Base-by-base conservation (phyloP, 2,113 vertebrate genomes). In the Ahaetulla prasina region DNA sequence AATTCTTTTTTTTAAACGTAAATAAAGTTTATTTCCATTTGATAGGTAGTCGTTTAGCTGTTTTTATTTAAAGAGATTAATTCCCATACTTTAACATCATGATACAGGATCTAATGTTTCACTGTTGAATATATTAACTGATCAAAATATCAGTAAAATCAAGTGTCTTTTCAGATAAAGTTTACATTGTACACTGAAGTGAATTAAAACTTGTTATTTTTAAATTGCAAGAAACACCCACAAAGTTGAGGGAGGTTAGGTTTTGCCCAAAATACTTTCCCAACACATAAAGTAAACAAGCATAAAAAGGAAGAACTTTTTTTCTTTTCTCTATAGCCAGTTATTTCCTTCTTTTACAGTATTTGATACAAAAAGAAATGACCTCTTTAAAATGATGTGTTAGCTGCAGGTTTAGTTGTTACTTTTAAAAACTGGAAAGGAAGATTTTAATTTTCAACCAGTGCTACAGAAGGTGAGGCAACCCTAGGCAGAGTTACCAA, bases 201-300 rank as follows among this genome's bases (percentile, higher is more conserved):
- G 50, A 89, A 43, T 39, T 47, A 85, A 89, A 90, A 86, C 7
- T 39, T 85, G 47, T 86, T 90, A 80, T 52, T 86, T 89, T 86
- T 90, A 92, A 89, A 85, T 63, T 30, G 45, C 88, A 92, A 55
- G 39, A 84, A 92, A 92, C 85, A 63, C 47, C 50, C 54, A 30
- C n/a, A 90, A 63, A 86, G 53, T 92, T 90, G 80, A 92, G 47
- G 50, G 53, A 90, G 88, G 92, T 90, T 84, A 89, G 55, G 63
- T 52, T 90, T 90, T 86, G 47, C 80, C 80, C 88, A 90, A 90
- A 92, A 92, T 92, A 92, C 47, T 90, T 63, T 92, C 74, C 80
- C 23, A 55, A 63, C 47, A 89, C 45, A 27, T 9, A 90, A 85
- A 86, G 88, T 85, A 92, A 90, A 86, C 88, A 92, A 92, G 85